Percentiles rank a stretch among this genome's conserved stretches.
Evolutionary conservation across 2,888 invertebrate genomes (phyloP).

Genomic region (Archaeoteleia sp.): DNA sequence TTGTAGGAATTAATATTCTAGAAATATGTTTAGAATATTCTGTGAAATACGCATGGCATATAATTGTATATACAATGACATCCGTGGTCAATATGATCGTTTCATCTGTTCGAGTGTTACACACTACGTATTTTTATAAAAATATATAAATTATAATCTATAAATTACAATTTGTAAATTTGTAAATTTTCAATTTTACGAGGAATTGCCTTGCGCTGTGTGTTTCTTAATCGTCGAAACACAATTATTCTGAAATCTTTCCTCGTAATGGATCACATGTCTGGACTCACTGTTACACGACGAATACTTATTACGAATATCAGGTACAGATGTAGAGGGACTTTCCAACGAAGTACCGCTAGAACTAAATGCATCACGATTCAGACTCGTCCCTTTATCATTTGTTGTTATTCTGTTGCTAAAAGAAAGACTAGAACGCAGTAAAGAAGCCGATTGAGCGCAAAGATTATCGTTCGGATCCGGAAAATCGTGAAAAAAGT

Average conservation of each 20-base stretch:
- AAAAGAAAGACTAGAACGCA: slow-evolving; percentile 39
- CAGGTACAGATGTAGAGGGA: slow-evolving; percentile 24
- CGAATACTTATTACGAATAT: slow-evolving; percentile 19
- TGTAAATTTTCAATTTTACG: not conserved
- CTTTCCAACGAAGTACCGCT: slow-evolving; percentile 15
- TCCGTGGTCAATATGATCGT: too few species aligned
- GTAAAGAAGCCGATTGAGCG: slow-evolving; percentile 20
- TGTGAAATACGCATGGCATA: too few species aligned
- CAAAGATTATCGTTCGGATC: slow-evolving; percentile 37
- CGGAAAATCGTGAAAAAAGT: slow-evolving; percentile 57
- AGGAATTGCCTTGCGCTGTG: slow-evolving; percentile 11
- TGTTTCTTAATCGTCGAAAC: slow-evolving; percentile 58
- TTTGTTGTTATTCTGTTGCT: slow-evolving; percentile 14
- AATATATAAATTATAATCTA: not conserved
- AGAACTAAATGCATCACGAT: slow-evolving; percentile 26
- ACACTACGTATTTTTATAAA: not conserved
- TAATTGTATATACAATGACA: too few species aligned
- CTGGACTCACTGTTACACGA: slow-evolving; percentile 8
- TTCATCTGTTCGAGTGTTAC: too few species aligned
- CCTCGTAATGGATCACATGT: slow-evolving; percentile 34
- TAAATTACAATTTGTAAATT: slow-evolving; percentile 5
- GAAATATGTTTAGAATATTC: too few species aligned
- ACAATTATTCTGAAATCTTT: slow-evolving; percentile 49
- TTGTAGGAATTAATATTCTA: too few species aligned
- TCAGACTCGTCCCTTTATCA: slow-evolving; percentile 11